Base-by-base conservation (phyloP, 2,113 vertebrate species). In the Misgurnus mizolepis region DNA sequence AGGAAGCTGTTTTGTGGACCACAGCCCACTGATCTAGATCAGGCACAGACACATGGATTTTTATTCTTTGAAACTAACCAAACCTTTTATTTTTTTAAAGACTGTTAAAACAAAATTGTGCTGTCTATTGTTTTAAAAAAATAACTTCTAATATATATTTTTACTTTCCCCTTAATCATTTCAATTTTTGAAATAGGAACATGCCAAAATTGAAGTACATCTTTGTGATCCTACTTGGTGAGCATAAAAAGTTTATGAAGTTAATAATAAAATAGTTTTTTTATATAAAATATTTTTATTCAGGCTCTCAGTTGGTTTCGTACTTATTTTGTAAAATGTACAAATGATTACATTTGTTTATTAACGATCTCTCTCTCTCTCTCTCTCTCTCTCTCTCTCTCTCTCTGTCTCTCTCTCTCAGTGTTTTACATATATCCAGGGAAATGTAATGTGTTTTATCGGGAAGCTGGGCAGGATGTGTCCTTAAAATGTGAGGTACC, bases 391-490 rank as follows among this genome's bases (percentile, higher is more conserved):
- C 0, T 45, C 40, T 56, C 9, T 75, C 40, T 17, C n/a, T 60
- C 11, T 58, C 14, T 10, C 1, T 50, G 14, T 43, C 8, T 83
- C 27, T 83, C 40, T 34, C 22, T 40, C 0, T 62, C 79, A 93
- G 89, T 84, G 78, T 74, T 92, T 67, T 62, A 39, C 53, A 78
- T 84, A 3, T 66, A 85, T 22, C 61, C 49, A 41, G 88, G 85
- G 43, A 58, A 64, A 55, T 85, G 75, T 18, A 14, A 78, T 0
- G 73, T 55, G 10, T 0, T 86, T 2, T 0, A 79, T 17, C 6
- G 1, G 6, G n/a, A 40, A 11, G 5, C 5, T 0, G 72, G 89
- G 1, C 0, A 5, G 0, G 43, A 0, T 0, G 4, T 0, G 66
- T 17, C 0, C 0, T 8, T 94, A 6, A 0, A 43, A 0, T 94